Base-by-base conservation (phyloP, 2,113 vertebrate species). In the Trochalopteron elliotii region DNA sequence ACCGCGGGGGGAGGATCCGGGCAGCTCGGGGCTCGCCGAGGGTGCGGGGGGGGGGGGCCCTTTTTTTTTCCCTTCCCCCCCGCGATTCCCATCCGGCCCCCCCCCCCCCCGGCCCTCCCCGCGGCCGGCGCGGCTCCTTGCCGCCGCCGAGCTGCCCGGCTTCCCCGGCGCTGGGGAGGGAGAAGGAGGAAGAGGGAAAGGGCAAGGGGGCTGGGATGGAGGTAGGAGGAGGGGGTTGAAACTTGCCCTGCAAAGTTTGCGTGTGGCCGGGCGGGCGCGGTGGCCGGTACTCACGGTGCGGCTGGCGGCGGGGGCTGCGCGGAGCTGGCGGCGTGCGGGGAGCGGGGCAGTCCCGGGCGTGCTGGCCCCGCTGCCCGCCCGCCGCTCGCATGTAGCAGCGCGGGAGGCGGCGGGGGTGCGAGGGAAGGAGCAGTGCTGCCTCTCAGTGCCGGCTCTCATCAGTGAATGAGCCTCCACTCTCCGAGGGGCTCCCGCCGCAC, bases 391-490 rank as follows among this genome's bases (percentile, higher is more conserved):
- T 98, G 98, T 97, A 97, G 98, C 98, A 98, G 98, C 97, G 98
- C 98, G 95, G 95, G 97, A 97, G 97, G 96, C 97, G 97, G 75
- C 96, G 94, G 93, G 94, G 97, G 98, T 90, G 97, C 96, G 97
- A 96, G 97, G 96, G 97, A 98, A 98, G 98, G 98, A 98, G 98
- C 98, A 98, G 98, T 98, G 98, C 98, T 98, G 98, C 98, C 98
- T 98, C 98, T 98, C 98, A 98, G 98, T 98, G 98, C 98, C 96
- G 97, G 98, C 97, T 98, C 98, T 97, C 98, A 98, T 98, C 98
- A 98, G 98, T 98, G 98, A 99, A 98, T 99, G 98, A 98, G 98
- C 97, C 97, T 98, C 97, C 98, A 98, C 98, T 97, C 98, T 98
- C 98, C 82, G 85, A 95, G 98, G 97, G 98, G 97, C 97, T 97